Conservation (phyloP, 2,797 vertebrate species). For the Pitangus sulphuratus region DNA sequence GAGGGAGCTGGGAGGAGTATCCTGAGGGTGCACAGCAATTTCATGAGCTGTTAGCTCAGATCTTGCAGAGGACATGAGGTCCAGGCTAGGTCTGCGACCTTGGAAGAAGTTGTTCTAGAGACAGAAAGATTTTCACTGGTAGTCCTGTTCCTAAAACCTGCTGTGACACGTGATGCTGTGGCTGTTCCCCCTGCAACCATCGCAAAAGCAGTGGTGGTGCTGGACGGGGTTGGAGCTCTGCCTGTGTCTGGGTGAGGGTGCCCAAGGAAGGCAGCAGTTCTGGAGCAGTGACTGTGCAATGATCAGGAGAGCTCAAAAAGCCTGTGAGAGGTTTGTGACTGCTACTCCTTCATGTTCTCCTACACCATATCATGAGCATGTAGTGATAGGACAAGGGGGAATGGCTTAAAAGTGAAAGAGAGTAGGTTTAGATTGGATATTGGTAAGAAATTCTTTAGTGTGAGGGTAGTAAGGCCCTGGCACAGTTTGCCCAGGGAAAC, state of each 20-base stretch:
- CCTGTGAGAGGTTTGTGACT: neutral
- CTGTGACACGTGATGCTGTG: neutral
- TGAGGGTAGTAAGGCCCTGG: neutral
- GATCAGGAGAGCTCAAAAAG: neutral
- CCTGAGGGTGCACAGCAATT: accelerated
- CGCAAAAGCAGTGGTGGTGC: neutral
- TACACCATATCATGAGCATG: neutral
- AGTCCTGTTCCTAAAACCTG: neutral
- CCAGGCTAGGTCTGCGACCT: neutral
- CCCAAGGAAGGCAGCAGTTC: neutral
- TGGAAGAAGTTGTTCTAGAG: neutral
- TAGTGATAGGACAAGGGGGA: too few relatives aligned
- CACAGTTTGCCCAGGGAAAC: neutral
- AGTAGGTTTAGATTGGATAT: neutral
- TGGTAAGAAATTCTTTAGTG: neutral
- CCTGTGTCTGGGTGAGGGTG: neutral
- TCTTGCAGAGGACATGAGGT: accelerated
- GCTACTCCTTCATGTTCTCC: neutral
- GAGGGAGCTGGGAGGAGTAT: neutral
- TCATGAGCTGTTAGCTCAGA: neutral
- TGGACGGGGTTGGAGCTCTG: neutral
- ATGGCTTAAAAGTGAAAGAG: neutral
- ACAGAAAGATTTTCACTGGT: neutral
- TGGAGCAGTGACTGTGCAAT: neutral
- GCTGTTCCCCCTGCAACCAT: neutral